Percentiles rank a stretch among this genome's conserved stretches.
Evolutionary conservation across 2,113 vertebrate species (phyloP).

Genomic region (Numenius arquata): DNA sequence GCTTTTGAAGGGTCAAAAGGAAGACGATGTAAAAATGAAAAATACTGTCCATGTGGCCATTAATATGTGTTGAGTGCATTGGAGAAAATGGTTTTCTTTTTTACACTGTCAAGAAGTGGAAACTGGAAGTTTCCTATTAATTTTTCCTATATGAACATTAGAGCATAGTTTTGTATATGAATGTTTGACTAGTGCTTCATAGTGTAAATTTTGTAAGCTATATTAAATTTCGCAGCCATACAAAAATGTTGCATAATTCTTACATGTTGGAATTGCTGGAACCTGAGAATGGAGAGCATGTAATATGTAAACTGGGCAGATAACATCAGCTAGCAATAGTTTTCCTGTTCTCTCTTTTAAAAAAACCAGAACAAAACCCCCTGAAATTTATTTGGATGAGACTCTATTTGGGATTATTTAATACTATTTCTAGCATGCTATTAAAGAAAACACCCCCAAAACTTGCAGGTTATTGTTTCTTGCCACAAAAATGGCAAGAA

Average conservation of each 20-base stretch:
- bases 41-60: neutral
- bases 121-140: neutral
- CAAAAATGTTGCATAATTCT: neutral
- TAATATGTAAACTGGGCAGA: neutral
- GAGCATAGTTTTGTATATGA: neutral
- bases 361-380: neutral
- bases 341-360: neutral
- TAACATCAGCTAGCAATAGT: neutral
- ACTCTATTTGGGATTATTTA: neutral
- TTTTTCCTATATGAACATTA: neutral
- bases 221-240: neutral
- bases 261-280: neutral
- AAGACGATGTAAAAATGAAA: neutral
- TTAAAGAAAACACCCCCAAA: neutral
- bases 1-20: neutral
- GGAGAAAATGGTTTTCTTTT: neutral
- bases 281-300: neutral
- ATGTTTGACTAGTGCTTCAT: neutral
- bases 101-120: neutral
- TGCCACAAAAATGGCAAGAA: neutral
- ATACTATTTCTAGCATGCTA: neutral
- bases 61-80: neutral
- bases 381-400: neutral
- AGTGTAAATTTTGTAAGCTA: neutral
- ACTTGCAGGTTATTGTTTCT: neutral